phyloP scores from a whole-genome alignment of 2,797 vertebrate species.

The Anolis apletophallus region DNA sequence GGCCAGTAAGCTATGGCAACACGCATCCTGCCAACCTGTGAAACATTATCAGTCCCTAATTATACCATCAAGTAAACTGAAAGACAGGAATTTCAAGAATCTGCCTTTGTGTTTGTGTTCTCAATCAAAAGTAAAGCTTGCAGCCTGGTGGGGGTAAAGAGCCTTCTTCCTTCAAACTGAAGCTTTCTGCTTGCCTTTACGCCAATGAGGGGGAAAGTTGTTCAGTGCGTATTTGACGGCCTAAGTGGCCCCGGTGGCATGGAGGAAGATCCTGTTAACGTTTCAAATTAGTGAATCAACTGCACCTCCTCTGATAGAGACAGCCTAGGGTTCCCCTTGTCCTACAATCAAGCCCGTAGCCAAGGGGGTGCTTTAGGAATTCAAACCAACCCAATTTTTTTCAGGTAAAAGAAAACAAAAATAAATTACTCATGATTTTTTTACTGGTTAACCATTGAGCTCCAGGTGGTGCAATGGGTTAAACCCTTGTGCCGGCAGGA shows the following conservation, averaged over 20 bases:
- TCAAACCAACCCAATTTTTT: too few species aligned
- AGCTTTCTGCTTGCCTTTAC: neutral
- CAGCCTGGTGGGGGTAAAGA: neutral
- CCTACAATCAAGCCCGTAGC: too few species aligned
- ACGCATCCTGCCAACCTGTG: slow-evolving; percentile 41
- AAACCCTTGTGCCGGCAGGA: too few species aligned
- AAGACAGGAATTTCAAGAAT: slow-evolving; percentile 46
- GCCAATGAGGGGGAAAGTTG: neutral
- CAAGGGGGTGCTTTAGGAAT: too few species aligned
- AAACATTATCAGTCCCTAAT: slow-evolving; percentile 34
- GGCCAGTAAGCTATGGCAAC: slow-evolving; percentile 9
- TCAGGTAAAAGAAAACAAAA: too few species aligned
- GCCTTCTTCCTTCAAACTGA: neutral
- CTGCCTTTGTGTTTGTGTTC: slow-evolving; percentile 9
- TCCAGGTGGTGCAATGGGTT: too few species aligned
- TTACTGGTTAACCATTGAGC: too few species aligned
- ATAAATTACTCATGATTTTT: too few species aligned
- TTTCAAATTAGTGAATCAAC: neutral
- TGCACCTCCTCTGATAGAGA: neutral
- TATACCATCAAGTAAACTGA: slow-evolving; percentile 47
- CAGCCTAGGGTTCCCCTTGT: too few species aligned
- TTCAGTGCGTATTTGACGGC: neutral
- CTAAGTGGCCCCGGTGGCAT: neutral
- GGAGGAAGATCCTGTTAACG: neutral
- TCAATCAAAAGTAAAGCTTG: slow-evolving; percentile 20